Conservation (phyloP, 2,113 vertebrate species). For the Fulica atra region DNA sequence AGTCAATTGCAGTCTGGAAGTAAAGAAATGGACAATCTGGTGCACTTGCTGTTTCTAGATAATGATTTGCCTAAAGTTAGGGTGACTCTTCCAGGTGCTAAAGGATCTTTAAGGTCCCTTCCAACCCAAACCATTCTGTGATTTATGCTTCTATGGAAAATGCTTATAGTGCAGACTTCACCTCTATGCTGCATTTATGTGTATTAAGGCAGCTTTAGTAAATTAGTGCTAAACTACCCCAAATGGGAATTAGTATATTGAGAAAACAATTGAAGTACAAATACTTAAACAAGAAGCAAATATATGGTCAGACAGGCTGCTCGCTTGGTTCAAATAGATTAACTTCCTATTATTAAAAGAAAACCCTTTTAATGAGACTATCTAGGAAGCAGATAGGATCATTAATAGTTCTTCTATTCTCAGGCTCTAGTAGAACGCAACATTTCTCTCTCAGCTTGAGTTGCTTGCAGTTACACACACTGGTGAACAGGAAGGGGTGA, state of each 20-base stretch:
- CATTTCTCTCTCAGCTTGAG: background rate
- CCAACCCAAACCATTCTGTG: no score
- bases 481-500: background rate
- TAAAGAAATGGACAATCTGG: background rate
- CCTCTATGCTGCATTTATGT: background rate
- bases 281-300: background rate
- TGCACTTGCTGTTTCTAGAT: background rate
- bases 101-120: no score
- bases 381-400: background rate
- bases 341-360: background rate
- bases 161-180: background rate
- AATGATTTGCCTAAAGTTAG: background rate
- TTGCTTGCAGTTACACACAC: background rate
- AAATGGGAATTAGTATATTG: background rate
- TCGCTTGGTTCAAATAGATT: background rate
- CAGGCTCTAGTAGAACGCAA: background rate
- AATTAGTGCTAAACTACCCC: background rate
- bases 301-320: fast-evolving
- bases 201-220: background rate
- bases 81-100: background rate
- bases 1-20: background rate
- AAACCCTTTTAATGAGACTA: background rate
- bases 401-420: background rate
- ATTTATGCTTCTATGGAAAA: background rate
- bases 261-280: background rate